A percentile compares a stretch with the other conserved stretches of the same genome.
phyloP scores from a whole-genome alignment of 2,888 invertebrate genomes.

The Brachyptera risi region DNA sequence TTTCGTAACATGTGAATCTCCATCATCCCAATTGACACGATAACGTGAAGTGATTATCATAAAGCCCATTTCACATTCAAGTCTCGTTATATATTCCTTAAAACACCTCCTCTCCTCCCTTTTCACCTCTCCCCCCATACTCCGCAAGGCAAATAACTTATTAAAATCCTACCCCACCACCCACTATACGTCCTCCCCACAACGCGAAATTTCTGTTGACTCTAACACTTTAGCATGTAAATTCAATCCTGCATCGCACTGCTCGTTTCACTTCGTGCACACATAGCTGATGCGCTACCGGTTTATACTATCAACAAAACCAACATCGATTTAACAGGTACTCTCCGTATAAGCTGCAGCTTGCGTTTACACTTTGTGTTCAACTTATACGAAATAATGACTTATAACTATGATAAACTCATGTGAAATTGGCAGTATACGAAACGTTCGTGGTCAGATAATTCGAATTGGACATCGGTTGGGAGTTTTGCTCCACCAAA shows the following conservation, averaged over 20 bases:
- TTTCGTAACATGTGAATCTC: neutral
- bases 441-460: too few relatives aligned
- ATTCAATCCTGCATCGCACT: conserved; percentile 21
- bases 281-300: too few relatives aligned
- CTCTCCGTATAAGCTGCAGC: too few relatives aligned
- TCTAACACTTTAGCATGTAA: conserved; percentile 30
- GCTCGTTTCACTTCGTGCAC: conserved; percentile 4
- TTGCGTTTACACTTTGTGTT: too few relatives aligned
- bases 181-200: conserved; percentile 26
- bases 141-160: conserved; percentile 32
- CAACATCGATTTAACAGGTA: too few relatives aligned
- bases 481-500: too few relatives aligned
- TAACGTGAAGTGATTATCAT: conserved; percentile 21
- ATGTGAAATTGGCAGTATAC: too few relatives aligned
- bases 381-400: too few relatives aligned
- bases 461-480: too few relatives aligned
- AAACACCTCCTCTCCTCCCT: conserved; percentile 24
- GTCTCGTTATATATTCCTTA: conserved; percentile 31
- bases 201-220: conserved; percentile 29
- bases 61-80: conserved; percentile 24
- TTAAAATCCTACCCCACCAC: conserved; percentile 27
- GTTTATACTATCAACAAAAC: too few relatives aligned
- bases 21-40: conserved; percentile 21
- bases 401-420: too few relatives aligned
- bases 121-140: too few relatives aligned